A percentile compares a stretch with the other conserved stretches of the same genome.
Conservation (phyloP, 2,113 vertebrate genomes). For the Elephas maximus region DNA sequence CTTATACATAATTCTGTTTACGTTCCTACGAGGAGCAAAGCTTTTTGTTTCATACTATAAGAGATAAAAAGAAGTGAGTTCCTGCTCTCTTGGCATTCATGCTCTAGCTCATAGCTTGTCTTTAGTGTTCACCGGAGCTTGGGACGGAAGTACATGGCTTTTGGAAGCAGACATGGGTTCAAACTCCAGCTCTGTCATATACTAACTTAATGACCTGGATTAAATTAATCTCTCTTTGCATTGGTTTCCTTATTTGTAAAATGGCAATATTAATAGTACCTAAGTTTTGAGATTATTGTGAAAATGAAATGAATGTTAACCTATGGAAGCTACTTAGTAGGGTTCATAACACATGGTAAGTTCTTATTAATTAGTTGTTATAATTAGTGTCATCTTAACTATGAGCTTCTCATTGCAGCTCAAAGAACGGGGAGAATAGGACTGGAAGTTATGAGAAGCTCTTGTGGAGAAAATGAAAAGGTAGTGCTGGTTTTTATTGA, state of each 20-base stretch:
- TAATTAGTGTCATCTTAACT: background rate
- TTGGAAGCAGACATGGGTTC: background rate
- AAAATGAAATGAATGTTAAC: background rate
- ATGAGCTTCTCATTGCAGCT: background rate
- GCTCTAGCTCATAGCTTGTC: background rate
- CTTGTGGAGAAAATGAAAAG: background rate
- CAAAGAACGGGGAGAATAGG: background rate
- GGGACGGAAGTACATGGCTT: background rate
- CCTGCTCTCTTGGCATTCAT: background rate
- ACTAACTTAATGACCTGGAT: no score
- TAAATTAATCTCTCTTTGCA: background rate
- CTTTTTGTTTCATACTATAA: background rate
- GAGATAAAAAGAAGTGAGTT: background rate
- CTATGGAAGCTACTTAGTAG: background rate
- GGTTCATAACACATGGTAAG: no score
- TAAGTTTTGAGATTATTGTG: background rate
- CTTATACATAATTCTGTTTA: no score
- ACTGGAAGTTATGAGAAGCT: background rate
- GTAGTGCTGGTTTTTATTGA: background rate
- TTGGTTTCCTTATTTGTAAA: background rate
- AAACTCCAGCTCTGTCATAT: background rate
- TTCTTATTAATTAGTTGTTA: background rate
- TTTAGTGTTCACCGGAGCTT: background rate
- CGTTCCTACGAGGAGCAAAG: background rate
- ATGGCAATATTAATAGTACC: background rate